Percentiles rank a stretch among this genome's conserved stretches.
phyloP scores from a whole-genome alignment of 2,797 vertebrate genomes.

The Enteromius anoplus region DNA sequence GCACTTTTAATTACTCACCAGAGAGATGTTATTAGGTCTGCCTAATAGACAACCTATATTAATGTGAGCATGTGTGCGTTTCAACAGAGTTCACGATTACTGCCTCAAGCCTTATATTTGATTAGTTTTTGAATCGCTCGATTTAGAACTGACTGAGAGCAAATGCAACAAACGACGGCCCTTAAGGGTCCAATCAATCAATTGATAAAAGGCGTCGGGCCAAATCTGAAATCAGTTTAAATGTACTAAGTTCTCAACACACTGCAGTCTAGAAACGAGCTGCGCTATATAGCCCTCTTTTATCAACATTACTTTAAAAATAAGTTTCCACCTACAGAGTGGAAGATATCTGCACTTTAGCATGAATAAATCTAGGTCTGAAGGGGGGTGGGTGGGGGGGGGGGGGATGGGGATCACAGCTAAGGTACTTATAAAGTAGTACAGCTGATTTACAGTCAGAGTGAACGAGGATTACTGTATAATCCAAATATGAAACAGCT shows the following conservation, averaged over 20 bases:
- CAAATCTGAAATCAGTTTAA: slow-evolving; percentile 23
- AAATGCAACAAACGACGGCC: slow-evolving; percentile 10
- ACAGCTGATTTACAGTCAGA: neutral
- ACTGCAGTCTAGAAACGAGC: slow-evolving; percentile 1
- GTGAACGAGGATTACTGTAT: slow-evolving; percentile 6
- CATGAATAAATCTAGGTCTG: neutral
- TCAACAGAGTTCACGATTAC: slow-evolving; percentile 16
- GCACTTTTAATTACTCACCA: slow-evolving; percentile 35
- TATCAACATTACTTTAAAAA: slow-evolving; percentile 35
- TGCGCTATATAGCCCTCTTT: neutral
- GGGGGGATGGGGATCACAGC: neutral
- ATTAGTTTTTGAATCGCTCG: slow-evolving; percentile 27
- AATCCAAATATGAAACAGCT: neutral
- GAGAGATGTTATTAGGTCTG: slow-evolving; percentile 32
- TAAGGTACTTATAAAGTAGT: slow-evolving; percentile 8
- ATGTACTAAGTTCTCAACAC: neutral
- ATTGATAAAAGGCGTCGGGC: slow-evolving; percentile 29
- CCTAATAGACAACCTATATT: slow-evolving; percentile 5
- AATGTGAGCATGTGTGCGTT: slow-evolving; percentile 1
- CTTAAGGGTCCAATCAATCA: slow-evolving; percentile 38
- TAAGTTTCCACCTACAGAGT: slow-evolving; percentile 24
- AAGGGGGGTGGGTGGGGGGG: neutral
- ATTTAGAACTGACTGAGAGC: slow-evolving; percentile 17
- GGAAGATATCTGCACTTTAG: slow-evolving; percentile 8
- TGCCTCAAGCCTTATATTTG: slow-evolving; percentile 9